Conservation (phyloP, 1,140 invertebrate genomes). For the Meloidogyne floridensis region DNA sequence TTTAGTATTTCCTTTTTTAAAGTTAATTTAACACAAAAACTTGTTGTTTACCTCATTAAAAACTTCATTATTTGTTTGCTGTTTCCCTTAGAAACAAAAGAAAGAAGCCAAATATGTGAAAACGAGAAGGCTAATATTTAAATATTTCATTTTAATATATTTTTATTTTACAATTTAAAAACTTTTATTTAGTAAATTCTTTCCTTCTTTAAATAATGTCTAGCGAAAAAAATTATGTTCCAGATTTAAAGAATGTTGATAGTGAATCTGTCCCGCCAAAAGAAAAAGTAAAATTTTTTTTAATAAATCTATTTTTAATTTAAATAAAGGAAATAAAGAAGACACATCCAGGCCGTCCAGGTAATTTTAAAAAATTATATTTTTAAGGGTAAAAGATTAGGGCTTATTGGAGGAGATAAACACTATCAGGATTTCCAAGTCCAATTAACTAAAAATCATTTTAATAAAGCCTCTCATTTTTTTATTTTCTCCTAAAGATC, state of each 20-base stretch:
- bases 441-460: too few species aligned
- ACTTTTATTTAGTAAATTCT: too few species aligned
- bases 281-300: slow-evolving; percentile 13
- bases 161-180: too few species aligned
- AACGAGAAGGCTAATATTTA: too few species aligned
- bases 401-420: too few species aligned
- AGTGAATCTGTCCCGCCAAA: slow-evolving; percentile 29
- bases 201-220: slow-evolving; percentile 23
- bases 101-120: not conserved
- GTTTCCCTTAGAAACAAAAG: slow-evolving; percentile 4
- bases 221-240: slow-evolving; percentile 29
- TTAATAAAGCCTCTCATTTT: not conserved
- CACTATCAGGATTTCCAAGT: too few species aligned
- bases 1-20: too few species aligned
- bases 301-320: not conserved
- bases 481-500: slow-evolving; percentile 5
- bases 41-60: not conserved
- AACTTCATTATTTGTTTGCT: not conserved
- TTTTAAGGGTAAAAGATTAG: too few species aligned
- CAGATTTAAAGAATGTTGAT: slow-evolving; percentile 31
- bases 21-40: not conserved
- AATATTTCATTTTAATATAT: too few species aligned
- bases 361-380: slow-evolving; percentile 4
- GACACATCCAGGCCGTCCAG: slow-evolving; percentile 24
- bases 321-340: slow-evolving; percentile 30